These are phyloP conservation scores for Uria aalge DNA, from an alignment of 2,113 vertebrate genomes.

Conservation along the genomic window DNA sequence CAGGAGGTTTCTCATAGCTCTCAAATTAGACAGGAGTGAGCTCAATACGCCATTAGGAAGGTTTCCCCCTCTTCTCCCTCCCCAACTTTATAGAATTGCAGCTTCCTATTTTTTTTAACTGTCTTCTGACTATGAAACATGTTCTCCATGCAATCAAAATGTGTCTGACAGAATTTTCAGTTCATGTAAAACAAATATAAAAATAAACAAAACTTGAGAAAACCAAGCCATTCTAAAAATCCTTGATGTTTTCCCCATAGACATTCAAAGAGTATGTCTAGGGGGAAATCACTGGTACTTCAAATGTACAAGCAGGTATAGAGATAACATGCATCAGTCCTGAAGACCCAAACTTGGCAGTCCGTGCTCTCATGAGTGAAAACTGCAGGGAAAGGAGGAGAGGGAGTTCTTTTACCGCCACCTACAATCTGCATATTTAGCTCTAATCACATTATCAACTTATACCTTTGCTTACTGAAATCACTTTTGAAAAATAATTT, in stretches of 20 bases:
- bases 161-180: slow-evolving; percentile 50
- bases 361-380: not conserved
- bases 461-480: not conserved
- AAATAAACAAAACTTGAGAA: slow-evolving; percentile 47
- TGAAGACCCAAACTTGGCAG: not conserved
- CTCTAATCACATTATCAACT: not conserved
- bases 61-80: not conserved
- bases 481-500: not conserved
- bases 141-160: slow-evolving; percentile 21
- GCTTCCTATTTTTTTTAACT: not conserved
- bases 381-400: not conserved
- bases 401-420: not conserved
- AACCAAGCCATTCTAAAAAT: slow-evolving; percentile 48
- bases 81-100: not conserved
- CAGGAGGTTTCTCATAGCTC: not conserved
- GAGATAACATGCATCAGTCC: slow-evolving; percentile 28
- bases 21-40: not conserved
- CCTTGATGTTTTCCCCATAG: slow-evolving; percentile 61
- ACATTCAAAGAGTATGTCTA: slow-evolving; percentile 51
- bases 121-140: slow-evolving; percentile 1
- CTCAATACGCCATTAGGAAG: not conserved
- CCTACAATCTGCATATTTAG: not conserved
- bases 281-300: slow-evolving; percentile 41
- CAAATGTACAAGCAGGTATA: slow-evolving; percentile 26
- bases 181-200: slow-evolving; percentile 55